Percentiles rank a stretch among this genome's conserved stretches.
Conservation (phyloP, 2,113 vertebrate genomes). For the Martes martes region DNA sequence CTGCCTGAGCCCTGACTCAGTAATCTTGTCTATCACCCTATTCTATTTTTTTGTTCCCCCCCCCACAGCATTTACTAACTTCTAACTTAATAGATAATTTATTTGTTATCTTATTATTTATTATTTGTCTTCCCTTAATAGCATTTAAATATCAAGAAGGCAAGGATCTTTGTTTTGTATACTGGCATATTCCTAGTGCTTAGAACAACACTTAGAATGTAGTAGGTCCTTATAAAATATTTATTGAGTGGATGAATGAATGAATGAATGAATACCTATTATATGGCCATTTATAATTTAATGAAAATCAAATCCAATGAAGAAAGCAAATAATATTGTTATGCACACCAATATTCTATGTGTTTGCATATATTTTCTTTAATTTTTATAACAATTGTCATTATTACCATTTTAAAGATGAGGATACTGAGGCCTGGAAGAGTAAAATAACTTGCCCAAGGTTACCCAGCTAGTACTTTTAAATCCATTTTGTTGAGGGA, state of each 20-base stretch:
- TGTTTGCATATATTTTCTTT: neutral
- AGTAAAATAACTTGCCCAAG: neutral
- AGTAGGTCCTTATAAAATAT: neutral
- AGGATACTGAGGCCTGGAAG: neutral
- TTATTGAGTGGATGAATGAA: neutral
- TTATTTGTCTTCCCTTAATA: neutral
- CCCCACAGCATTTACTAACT: neutral
- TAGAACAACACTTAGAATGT: neutral
- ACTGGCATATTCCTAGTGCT: neutral
- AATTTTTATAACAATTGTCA: neutral
- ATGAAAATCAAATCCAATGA: neutral
- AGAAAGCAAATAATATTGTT: neutral
- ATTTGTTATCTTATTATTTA: neutral
- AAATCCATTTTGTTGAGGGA: neutral
- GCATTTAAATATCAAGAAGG: neutral
- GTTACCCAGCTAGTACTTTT: neutral
- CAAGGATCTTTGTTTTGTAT: neutral
- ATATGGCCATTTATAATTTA: neutral
- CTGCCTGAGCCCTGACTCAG: neutral
- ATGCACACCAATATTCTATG: neutral
- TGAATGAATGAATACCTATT: neutral
- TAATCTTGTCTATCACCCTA: neutral
- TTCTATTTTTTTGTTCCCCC: neutral
- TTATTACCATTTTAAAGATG: neutral
- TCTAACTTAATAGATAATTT: neutral